Conservation (phyloP, 2,797 vertebrate species). For the Hypotaenidia philippensis region DNA sequence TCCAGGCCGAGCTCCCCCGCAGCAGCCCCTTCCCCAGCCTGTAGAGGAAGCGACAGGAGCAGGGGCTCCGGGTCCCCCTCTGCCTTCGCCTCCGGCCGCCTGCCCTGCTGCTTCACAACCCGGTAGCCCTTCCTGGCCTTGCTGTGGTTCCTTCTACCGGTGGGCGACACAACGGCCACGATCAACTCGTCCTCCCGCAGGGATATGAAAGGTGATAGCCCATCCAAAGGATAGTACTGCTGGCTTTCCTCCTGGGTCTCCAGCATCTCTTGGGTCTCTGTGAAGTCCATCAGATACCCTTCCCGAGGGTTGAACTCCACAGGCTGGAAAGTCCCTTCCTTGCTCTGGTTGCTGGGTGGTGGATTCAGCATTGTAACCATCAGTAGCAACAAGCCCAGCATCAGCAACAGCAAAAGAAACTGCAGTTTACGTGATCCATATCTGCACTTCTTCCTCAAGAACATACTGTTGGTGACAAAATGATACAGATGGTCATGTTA, state of each 20-base stretch:
- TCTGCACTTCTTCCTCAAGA: conserved; percentile 79
- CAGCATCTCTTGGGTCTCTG: conserved; percentile 79
- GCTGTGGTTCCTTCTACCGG: conserved; percentile 69
- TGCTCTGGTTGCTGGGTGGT: conserved; percentile 44
- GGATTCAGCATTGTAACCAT: conserved; percentile 79
- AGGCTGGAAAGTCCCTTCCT: conserved; percentile 33
- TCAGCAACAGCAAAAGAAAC: conserved; percentile 81
- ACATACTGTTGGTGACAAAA: conserved; percentile 80
- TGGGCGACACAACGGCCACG: conserved; percentile 69
- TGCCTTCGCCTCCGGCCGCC: conserved; percentile 32
- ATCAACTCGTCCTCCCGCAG: conserved; percentile 88
- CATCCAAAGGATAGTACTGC: conserved; percentile 77
- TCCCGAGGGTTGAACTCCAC: conserved; percentile 43
- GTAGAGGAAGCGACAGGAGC: conserved; percentile 22
- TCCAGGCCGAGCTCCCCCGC: conserved; percentile 65
- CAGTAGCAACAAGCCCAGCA: conserved; percentile 82
- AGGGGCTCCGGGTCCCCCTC: conserved; percentile 24
- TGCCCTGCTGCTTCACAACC: conserved; percentile 74
- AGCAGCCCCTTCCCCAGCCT: conserved; percentile 29
- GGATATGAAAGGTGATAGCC: conserved; percentile 82
- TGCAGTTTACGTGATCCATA: conserved; percentile 74
- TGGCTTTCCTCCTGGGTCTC: conserved; percentile 81
- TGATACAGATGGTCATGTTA: conserved; percentile 77
- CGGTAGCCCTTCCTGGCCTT: conserved; percentile 80
- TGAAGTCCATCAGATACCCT: conserved; percentile 75